Conservation (phyloP, 37 sponge, comb jelly and placozoan species). For the Cladorhizidae sp. region DNA sequence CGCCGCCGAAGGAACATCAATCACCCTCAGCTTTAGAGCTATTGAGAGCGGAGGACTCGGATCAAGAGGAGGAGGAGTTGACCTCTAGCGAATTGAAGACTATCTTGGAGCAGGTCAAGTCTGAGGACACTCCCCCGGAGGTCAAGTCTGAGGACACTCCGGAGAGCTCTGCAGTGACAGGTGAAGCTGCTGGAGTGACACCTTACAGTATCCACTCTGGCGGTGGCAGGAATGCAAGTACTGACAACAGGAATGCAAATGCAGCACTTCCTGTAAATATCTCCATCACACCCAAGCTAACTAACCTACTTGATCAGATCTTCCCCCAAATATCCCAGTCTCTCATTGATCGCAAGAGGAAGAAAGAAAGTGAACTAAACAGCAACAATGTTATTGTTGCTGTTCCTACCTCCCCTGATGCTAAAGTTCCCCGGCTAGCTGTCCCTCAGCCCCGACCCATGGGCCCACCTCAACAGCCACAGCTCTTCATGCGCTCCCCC, state of each 20-base stretch:
- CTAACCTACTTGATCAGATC: conserved; percentile 50
- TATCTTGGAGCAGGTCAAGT: not conserved
- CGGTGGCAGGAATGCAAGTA: not conserved
- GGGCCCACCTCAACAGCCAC: not conserved
- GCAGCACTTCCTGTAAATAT: conserved; percentile 17
- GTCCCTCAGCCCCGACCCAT: not conserved
- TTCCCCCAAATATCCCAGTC: conserved; percentile 62
- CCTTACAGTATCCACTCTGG: not conserved
- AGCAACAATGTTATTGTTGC: too few relatives aligned
- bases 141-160: not conserved
- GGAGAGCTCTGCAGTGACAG: not conserved
- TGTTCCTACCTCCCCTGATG: not conserved
- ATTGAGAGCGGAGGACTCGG: not conserved
- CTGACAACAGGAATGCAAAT: not conserved
- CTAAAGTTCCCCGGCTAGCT: conserved; percentile 5
- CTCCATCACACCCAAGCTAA: conserved; percentile 57
- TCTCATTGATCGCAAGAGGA: conserved; percentile 28
- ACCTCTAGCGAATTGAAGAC: not conserved
- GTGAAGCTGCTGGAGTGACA: not conserved
- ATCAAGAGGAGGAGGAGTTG: not conserved
- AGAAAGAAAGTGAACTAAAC: not conserved
- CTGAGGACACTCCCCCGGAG: not conserved
- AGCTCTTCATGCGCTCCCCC: not conserved
- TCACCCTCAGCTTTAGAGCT: not conserved
- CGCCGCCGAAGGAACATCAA: not conserved